Conservation (phyloP, 2,888 invertebrate species). For the Meganola albula region DNA sequence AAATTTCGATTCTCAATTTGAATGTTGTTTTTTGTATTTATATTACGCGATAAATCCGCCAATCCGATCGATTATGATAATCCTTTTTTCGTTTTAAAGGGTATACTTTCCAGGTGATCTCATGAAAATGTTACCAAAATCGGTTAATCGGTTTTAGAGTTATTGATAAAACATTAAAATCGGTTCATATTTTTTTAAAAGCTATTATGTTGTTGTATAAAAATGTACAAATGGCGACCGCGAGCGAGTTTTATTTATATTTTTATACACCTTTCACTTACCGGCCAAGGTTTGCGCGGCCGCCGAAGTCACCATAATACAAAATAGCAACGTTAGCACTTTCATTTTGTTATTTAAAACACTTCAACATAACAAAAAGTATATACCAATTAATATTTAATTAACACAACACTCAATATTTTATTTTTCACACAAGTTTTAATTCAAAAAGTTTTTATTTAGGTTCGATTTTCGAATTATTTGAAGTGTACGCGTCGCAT, state of each 20-base stretch:
- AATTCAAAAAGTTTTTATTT: constrained; percentile 6
- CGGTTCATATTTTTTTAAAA: too few relatives aligned
- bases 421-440: neutral
- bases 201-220: neutral
- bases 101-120: neutral
- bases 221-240: constrained; percentile 8
- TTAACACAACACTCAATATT: constrained; percentile 5
- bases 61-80: neutral
- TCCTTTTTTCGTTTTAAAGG: neutral
- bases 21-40: neutral
- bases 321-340: constrained; percentile 38
- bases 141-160: too few relatives aligned
- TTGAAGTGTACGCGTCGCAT: constrained; percentile 20
- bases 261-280: constrained; percentile 63
- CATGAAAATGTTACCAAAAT: too few relatives aligned
- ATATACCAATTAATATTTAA: constrained; percentile 5
- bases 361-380: constrained; percentile 18
- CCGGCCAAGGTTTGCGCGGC: constrained; percentile 65
- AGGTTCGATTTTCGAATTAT: constrained; percentile 3
- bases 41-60: neutral
- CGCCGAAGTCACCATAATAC: constrained; percentile 42
- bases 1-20: neutral
- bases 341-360: constrained; percentile 29
- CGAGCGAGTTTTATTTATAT: constrained; percentile 19
- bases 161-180: too few relatives aligned